These are phyloP conservation scores for Eciton burchellii DNA, from an alignment of 1,140 invertebrate genomes.

Conservation along the genomic window DNA sequence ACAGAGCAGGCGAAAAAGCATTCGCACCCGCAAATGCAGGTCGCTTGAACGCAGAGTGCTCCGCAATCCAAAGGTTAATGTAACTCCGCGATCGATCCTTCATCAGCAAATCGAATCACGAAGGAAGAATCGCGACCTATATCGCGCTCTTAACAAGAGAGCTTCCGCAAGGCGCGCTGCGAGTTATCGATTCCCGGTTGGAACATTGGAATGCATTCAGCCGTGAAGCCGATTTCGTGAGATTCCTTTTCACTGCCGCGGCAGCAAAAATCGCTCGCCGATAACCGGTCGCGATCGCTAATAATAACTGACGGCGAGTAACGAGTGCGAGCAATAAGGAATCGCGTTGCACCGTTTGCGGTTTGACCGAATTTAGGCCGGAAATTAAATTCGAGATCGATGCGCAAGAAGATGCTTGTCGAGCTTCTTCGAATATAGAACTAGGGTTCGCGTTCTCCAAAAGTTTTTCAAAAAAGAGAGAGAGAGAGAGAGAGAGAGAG, in stretches of 20 bases:
- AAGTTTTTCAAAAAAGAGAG: no score
- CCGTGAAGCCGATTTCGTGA: slow-evolving; percentile 31
- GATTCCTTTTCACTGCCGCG: slow-evolving; percentile 14
- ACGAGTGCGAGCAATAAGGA: background rate
- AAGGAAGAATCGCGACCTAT: background rate
- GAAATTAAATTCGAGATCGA: background rate
- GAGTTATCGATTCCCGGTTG: slow-evolving; percentile 40
- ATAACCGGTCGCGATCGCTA: slow-evolving; percentile 6
- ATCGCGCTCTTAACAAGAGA: slow-evolving; percentile 28
- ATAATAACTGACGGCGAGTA: slow-evolving; percentile 2
- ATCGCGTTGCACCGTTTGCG: slow-evolving; percentile 1
- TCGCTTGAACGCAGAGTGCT: no score
- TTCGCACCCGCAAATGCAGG: no score
- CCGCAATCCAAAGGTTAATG: no score
- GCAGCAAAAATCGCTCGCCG: slow-evolving; percentile 13
- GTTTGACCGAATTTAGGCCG: background rate
- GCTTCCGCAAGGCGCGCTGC: background rate
- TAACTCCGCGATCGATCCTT: background rate
- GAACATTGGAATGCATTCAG: slow-evolving; percentile 40
- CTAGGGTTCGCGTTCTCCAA: background rate
- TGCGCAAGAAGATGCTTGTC: no score
- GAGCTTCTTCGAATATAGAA: no score
- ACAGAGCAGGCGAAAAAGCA: no score
- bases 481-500: no score
- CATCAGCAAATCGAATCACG: slow-evolving; percentile 2